These are phyloP conservation scores for Nycticryphes semicollaris DNA, from an alignment of 2,113 vertebrate genomes.

Conservation along the genomic window DNA sequence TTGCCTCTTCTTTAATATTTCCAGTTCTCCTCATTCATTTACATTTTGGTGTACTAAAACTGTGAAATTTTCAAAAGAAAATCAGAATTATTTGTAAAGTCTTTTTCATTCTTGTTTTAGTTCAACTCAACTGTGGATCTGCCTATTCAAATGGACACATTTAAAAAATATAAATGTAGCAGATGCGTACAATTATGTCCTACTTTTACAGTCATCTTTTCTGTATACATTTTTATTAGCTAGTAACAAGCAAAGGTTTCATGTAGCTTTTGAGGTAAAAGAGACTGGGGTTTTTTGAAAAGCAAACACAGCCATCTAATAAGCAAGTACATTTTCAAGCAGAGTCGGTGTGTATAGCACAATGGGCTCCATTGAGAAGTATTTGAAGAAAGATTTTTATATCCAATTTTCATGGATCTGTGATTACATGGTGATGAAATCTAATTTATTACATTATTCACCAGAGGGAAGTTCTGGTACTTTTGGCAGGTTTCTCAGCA, in stretches of 20 bases:
- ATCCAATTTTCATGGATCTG: neutral
- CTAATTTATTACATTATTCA: conserved; percentile 59
- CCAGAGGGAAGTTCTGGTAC: conserved; percentile 17
- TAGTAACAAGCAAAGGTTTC: neutral
- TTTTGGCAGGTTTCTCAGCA: conserved; percentile 48
- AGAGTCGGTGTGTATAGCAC: neutral
- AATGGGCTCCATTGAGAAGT: neutral
- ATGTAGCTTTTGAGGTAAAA: neutral
- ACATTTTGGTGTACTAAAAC: neutral
- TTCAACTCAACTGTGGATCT: neutral
- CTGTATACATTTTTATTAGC: conserved; percentile 21
- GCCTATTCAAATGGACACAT: neutral
- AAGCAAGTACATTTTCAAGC: neutral
- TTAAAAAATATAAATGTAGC: conserved; percentile 1
- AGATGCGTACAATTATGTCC: neutral
- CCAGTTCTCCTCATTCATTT: neutral
- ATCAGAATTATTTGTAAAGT: neutral
- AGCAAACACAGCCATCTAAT: neutral
- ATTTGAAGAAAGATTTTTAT: conserved; percentile 23
- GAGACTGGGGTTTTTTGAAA: neutral
- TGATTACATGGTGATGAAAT: conserved; percentile 21
- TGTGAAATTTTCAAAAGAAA: neutral
- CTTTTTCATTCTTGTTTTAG: neutral
- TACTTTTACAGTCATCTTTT: neutral
- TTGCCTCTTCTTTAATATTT: neutral